Percentiles rank a stretch among this genome's conserved stretches.
phyloP scores from a whole-genome alignment of 2,888 invertebrate genomes.

The Lasioglossum vierecki region DNA sequence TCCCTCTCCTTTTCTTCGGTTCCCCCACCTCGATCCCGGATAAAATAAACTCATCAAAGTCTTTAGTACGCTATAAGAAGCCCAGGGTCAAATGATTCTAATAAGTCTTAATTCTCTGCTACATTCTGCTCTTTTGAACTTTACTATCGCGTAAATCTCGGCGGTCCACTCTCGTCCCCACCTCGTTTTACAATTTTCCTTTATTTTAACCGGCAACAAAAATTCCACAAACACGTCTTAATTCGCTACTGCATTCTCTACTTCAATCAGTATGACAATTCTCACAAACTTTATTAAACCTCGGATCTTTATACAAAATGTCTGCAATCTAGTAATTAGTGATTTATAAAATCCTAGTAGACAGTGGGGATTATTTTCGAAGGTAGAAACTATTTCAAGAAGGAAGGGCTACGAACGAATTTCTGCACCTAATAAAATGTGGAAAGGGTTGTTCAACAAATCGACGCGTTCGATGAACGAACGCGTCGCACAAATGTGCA shows the following conservation, averaged over 20 bases:
- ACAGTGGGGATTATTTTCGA: neutral
- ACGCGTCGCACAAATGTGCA: slow-evolving; percentile 59
- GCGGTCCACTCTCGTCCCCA: neutral
- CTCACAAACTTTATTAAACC: neutral
- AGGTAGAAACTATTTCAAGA: neutral
- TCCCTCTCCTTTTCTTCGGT: slow-evolving; percentile 45
- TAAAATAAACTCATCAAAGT: slow-evolving; percentile 75
- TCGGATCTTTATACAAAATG: no score
- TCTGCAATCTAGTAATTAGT: neutral
- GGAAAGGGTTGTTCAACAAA: neutral
- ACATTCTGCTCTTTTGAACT: slow-evolving; percentile 70
- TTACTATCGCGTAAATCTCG: slow-evolving; percentile 51
- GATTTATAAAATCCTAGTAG: neutral
- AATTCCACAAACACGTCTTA: neutral
- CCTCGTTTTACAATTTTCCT: neutral
- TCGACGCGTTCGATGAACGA: neutral
- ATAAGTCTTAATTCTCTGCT: slow-evolving; percentile 75
- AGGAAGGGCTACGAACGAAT: neutral
- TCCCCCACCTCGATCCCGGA: slow-evolving; percentile 46
- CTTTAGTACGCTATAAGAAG: slow-evolving; percentile 66
- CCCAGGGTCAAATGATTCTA: slow-evolving; percentile 80
- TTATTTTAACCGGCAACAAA: neutral
- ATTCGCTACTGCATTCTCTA: neutral
- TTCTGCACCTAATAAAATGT: neutral
- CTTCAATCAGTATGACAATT: neutral